These are phyloP conservation scores for Neocrepidodera transversa DNA, from an alignment of 2,888 invertebrate species.

Conservation along the genomic window DNA sequence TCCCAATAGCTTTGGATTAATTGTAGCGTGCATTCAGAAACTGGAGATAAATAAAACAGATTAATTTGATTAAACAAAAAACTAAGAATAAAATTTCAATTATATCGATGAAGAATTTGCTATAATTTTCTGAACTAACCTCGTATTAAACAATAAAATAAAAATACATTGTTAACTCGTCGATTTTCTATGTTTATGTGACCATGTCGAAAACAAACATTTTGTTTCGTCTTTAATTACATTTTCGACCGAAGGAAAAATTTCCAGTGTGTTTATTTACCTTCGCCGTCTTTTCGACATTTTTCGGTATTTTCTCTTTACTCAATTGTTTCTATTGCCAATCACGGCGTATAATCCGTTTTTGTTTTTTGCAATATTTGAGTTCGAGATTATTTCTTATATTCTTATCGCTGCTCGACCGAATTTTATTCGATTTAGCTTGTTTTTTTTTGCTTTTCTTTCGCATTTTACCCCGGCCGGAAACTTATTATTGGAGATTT, in stretches of 20 bases:
- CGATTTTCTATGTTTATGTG: not conserved
- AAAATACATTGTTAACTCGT: too few relatives aligned
- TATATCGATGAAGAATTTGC: too few relatives aligned
- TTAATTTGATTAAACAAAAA: too few relatives aligned
- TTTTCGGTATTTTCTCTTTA: not conserved
- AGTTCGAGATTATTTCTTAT: constrained; percentile 11
- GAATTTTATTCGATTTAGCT: constrained; percentile 1
- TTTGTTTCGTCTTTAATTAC: not conserved
- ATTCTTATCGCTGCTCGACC: not conserved
- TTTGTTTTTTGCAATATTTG: constrained; percentile 13
- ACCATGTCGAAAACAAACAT: not conserved
- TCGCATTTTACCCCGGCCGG: not conserved
- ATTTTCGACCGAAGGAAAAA: not conserved
- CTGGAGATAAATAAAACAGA: too few relatives aligned
- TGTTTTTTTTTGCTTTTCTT: constrained; percentile 1
- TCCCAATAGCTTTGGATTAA: too few relatives aligned
- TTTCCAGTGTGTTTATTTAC: not conserved
- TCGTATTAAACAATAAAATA: too few relatives aligned
- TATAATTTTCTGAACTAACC: too few relatives aligned
- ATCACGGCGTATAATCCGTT: not conserved
- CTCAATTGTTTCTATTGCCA: not conserved
- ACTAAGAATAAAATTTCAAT: too few relatives aligned
- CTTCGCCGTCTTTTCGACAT: not conserved
- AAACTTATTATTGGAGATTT: constrained; percentile 13
- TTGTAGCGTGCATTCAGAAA: too few relatives aligned